These are phyloP conservation scores for Sturnira hondurensis DNA, from an alignment of 2,113 vertebrate genomes.

Conservation along the genomic window DNA sequence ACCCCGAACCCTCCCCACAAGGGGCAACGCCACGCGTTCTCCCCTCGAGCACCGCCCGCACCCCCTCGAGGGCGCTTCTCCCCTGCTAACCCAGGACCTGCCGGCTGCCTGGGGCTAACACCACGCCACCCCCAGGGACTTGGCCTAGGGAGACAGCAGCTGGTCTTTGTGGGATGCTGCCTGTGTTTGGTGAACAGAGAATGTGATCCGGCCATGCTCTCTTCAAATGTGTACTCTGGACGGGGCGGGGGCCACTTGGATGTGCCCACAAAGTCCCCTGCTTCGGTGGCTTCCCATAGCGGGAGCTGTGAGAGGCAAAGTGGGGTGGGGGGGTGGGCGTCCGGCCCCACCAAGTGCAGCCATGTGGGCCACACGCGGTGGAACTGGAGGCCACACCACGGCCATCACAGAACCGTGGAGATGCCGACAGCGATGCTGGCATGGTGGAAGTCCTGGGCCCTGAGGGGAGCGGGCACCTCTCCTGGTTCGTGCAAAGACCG, in stretches of 20 bases:
- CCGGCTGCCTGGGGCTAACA: background rate
- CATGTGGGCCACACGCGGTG: fast-evolving
- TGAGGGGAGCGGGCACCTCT: background rate
- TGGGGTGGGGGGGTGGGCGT: background rate
- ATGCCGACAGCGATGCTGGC: fast-evolving
- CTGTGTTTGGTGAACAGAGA: background rate
- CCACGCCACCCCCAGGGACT: fast-evolving
- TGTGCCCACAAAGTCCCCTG: fast-evolving
- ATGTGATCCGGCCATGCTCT: fast-evolving
- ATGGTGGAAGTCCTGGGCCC: background rate
- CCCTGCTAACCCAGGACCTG: fast-evolving
- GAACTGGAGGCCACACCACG: too few relatives aligned
- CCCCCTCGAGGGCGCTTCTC: background rate
- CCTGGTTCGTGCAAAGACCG: background rate
- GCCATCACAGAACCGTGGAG: fast-evolving
- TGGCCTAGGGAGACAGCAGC: fast-evolving
- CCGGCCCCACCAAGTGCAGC: background rate
- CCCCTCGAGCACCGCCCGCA: fast-evolving
- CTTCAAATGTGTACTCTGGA: background rate
- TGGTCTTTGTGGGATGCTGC: background rate
- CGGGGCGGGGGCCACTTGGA: background rate
- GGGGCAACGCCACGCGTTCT: fast-evolving
- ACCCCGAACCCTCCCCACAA: background rate
- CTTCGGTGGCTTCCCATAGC: background rate
- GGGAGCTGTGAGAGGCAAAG: background rate